Conservation (phyloP, 2,888 invertebrate species). For the Vanessa cardui region DNA sequence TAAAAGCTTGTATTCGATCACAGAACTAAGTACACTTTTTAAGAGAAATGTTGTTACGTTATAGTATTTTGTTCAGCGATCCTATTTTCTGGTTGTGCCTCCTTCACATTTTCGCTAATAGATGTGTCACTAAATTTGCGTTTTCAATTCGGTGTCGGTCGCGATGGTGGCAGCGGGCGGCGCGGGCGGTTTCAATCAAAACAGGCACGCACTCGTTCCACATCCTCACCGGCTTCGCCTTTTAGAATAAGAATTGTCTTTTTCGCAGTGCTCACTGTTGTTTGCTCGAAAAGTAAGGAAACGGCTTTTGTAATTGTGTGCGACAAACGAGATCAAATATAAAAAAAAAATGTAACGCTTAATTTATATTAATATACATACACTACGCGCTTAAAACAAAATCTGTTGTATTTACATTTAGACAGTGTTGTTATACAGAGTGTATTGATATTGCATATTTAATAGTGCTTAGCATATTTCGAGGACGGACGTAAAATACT, state of each 20-base stretch:
- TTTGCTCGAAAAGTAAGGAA: constrained; percentile 58
- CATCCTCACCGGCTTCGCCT: constrained; percentile 76
- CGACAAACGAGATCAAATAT: not conserved
- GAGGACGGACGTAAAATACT: constrained; percentile 10
- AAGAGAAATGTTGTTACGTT: constrained; percentile 49
- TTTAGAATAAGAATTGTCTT: constrained; percentile 83
- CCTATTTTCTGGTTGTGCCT: constrained; percentile 66
- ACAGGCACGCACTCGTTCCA: constrained; percentile 78
- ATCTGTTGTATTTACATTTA: not conserved
- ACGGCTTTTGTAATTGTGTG: constrained; percentile 43
- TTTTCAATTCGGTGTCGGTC: constrained; percentile 74
- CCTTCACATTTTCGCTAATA: constrained; percentile 74
- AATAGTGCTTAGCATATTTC: constrained; percentile 9
- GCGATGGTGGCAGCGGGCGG: constrained; percentile 45
- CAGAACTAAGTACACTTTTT: constrained; percentile 24
- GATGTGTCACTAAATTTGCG: constrained; percentile 80
- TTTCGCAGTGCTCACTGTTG: constrained; percentile 71
- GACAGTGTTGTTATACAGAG: not conserved
- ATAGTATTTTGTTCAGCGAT: constrained; percentile 51
- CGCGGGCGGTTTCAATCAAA: constrained; percentile 77
- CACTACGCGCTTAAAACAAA: not conserved
- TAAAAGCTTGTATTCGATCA: constrained; percentile 22
- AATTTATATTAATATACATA: not conserved
- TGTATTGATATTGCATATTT: constrained; percentile 5
- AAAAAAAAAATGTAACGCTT: not conserved